phyloP scores from a whole-genome alignment of 2,888 invertebrate species.

The Mesorhabditis belari region DNA sequence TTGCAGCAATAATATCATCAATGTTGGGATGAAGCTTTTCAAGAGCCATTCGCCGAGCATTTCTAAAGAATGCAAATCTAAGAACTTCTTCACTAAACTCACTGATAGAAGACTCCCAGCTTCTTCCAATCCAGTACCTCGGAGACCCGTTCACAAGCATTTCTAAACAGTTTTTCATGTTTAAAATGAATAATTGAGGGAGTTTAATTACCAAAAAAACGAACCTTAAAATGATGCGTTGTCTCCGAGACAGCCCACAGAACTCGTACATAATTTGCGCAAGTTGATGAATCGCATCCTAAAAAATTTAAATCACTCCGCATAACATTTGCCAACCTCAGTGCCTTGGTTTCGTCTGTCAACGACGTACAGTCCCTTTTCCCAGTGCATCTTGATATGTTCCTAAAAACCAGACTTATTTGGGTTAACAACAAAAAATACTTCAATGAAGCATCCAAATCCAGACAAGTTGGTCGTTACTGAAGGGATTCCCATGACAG shows the following conservation, averaged over 20 bases:
- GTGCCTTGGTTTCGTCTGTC: conserved; percentile 82
- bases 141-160: conserved; percentile 89
- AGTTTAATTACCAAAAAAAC: neutral
- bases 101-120: conserved; percentile 72
- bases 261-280: conserved; percentile 20
- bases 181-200: too few relatives aligned
- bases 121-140: conserved; percentile 97
- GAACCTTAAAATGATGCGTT: conserved; percentile 84
- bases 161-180: too few relatives aligned
- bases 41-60: neutral
- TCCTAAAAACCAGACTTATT: conserved; percentile 73
- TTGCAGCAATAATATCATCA: neutral
- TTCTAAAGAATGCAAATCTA: neutral
- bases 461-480: conserved; percentile 94
- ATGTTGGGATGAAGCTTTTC: neutral
- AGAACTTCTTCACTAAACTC: conserved; percentile 1
- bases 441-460: conserved; percentile 57
- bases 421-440: conserved; percentile 64
- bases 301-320: neutral
- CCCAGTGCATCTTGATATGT: conserved; percentile 91
- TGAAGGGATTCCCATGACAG: conserved; percentile 99
- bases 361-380: conserved; percentile 93
- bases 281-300: conserved; percentile 54
- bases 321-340: conserved; percentile 54
- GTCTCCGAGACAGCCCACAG: conserved; percentile 75